These are phyloP conservation scores for Oxytorus armatus DNA, from an alignment of 2,888 invertebrate genomes.

Conservation along the genomic window DNA sequence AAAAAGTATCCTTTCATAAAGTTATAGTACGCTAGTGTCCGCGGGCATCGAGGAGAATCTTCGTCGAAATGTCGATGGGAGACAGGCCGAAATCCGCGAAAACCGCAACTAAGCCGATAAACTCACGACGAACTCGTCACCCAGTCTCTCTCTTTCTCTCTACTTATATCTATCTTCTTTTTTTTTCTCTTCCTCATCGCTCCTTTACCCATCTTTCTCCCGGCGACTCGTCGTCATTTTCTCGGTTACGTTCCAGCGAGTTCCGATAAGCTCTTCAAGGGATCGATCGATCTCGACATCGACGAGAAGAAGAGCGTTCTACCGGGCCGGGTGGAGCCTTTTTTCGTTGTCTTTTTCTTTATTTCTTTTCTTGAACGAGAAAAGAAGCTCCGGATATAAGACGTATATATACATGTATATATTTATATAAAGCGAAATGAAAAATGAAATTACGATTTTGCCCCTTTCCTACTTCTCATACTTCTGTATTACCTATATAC, in stretches of 20 bases:
- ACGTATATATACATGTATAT: slow-evolving; percentile 9
- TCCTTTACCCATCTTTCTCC: slow-evolving; percentile 30
- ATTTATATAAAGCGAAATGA: slow-evolving; percentile 2
- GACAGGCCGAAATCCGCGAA: slow-evolving; percentile 61
- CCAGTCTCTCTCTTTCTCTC: slow-evolving; percentile 25
- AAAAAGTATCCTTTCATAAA: not conserved
- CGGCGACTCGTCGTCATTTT: slow-evolving; percentile 73
- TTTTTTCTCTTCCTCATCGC: slow-evolving; percentile 25
- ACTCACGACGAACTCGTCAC: slow-evolving; percentile 58
- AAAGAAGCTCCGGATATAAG: slow-evolving; percentile 46
- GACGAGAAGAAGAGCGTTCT: slow-evolving; percentile 56
- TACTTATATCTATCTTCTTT: not conserved
- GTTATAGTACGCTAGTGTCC: not conserved
- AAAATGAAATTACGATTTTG: not conserved
- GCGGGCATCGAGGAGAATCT: slow-evolving; percentile 24
- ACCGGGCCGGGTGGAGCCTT: slow-evolving; percentile 33
- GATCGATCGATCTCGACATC: slow-evolving; percentile 77
- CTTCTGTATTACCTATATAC: no score
- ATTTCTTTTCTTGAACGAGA: slow-evolving; percentile 31
- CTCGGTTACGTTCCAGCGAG: slow-evolving; percentile 75
- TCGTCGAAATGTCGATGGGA: slow-evolving; percentile 46
- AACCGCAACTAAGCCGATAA: slow-evolving; percentile 68
- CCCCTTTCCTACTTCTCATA: no score
- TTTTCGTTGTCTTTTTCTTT: slow-evolving; percentile 21
- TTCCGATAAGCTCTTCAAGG: slow-evolving; percentile 76